Conservation (phyloP, 2,797 vertebrate genomes). For the Lithobates sylvaticus region DNA sequence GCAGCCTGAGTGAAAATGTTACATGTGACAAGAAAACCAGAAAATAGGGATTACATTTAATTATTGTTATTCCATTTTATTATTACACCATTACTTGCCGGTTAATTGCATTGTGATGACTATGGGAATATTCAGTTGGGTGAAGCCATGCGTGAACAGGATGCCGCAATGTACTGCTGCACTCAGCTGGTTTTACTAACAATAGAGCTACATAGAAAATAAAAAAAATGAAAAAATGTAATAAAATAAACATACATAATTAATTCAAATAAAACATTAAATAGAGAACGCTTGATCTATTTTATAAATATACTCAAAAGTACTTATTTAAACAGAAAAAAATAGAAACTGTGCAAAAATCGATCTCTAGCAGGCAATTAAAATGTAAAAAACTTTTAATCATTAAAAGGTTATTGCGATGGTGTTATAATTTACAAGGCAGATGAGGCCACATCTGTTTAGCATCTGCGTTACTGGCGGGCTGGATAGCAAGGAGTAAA, state of each 20-base stretch:
- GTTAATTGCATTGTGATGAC: conserved; percentile 27
- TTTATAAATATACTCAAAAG: conserved; percentile 27
- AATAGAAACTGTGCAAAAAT: conserved; percentile 45
- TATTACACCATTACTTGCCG: conserved; percentile 12
- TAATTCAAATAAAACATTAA: background rate
- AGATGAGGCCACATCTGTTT: conserved; percentile 56
- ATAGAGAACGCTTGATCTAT: background rate
- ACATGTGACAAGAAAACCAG: background rate
- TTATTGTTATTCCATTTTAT: conserved; percentile 22
- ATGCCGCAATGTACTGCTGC: background rate
- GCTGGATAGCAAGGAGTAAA: conserved; percentile 44
- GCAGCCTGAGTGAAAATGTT: conserved; percentile 15
- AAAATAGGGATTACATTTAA: background rate
- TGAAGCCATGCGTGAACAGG: conserved; percentile 14
- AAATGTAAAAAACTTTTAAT: conserved; percentile 42
- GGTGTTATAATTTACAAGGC: conserved; percentile 46
- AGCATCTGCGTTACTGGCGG: conserved; percentile 38
- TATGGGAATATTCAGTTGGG: conserved; percentile 14
- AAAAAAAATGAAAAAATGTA: background rate
- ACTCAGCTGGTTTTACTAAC: background rate
- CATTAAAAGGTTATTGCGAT: conserved; percentile 51
- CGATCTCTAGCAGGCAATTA: conserved; percentile 49
- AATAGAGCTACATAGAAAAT: background rate
- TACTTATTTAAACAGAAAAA: conserved; percentile 41
- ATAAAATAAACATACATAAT: conserved; percentile 23